These are phyloP conservation scores for Gobio occitaniae DNA, from an alignment of 2,797 vertebrate species.

Conservation along the genomic window DNA sequence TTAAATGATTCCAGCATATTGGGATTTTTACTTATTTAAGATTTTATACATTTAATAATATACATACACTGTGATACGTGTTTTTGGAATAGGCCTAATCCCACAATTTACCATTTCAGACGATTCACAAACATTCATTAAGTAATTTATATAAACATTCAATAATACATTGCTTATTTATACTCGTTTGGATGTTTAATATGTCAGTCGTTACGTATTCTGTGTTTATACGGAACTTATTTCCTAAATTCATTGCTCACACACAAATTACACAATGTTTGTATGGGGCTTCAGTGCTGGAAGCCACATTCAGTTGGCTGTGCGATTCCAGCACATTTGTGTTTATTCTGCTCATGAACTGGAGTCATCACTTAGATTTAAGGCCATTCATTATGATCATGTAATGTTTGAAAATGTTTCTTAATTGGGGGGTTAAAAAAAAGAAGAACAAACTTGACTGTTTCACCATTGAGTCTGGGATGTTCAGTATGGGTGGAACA, in stretches of 20 bases:
- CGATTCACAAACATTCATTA: background rate
- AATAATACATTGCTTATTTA: background rate
- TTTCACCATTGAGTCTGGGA: background rate
- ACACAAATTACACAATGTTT: background rate
- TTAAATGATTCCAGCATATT: background rate
- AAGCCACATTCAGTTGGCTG: background rate
- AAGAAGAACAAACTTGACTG: background rate
- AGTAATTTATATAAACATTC: background rate
- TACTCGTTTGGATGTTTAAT: background rate
- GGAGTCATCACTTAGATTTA: background rate
- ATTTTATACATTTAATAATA: background rate
- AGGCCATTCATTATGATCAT: background rate
- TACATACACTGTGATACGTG: no score
- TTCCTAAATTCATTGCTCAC: background rate
- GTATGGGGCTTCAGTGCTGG: background rate
- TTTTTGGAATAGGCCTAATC: background rate
- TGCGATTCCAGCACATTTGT: background rate
- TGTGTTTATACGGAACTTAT: background rate
- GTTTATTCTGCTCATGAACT: conserved; percentile 24
- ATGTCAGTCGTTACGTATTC: background rate
- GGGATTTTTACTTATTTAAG: background rate
- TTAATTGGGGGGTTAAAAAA: background rate
- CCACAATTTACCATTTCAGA: background rate
- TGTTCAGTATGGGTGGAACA: background rate
- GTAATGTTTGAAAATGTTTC: conserved; percentile 12